Evolutionary conservation across 2,888 invertebrate genomes (phyloP), one percentile per base, ranked within the genome.

Genomic region (Syrphus vitripennis): DNA sequence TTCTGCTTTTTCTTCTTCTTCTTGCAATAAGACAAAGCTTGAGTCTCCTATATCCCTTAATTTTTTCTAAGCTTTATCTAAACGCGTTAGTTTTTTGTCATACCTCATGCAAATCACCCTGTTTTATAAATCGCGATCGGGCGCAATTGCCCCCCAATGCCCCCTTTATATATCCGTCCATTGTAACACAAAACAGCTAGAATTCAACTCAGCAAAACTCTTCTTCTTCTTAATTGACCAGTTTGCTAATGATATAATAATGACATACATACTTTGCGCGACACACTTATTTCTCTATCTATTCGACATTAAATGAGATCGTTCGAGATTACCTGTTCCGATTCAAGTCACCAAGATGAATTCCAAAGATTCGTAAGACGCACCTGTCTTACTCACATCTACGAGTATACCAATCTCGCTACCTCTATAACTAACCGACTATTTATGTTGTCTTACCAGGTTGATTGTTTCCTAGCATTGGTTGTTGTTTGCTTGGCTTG

Each of bases 221-320:
- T 37, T 65, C 48, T 29, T 48, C 42, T 48, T 65, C 50, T 50
- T 50, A 67, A 67, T 67, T 67, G 67, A 67, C 67, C 67, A 50
- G 67, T 34, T 67, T 67, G 50, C 67, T 67, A 67, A 67, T 67
- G 67, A 67, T 67, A 67, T 67, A 67, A 67, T 67, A 67, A 67
- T 67, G 67, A 67, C 67, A 67, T 67, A 67, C 67, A 67, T 50
- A 67, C 67, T 50, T 37, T 50, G 31, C 48, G 67, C 67, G 67
- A 67, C 50, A 67, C 67, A 67, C 67, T 67, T 50, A 67, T 50
- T 50, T 50, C 31, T 67, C 34, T 50, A 50, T 50, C 48, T 67
- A 21, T 14, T 67, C 50, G 21, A 67, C 50, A 34, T 37, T 24
- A 50, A 67, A 67, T 50, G 67, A 67, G 67, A 67, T 67, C 67